Base-by-base conservation (phyloP, 2,113 vertebrate genomes). In the Crotophaga sulcirostris region DNA sequence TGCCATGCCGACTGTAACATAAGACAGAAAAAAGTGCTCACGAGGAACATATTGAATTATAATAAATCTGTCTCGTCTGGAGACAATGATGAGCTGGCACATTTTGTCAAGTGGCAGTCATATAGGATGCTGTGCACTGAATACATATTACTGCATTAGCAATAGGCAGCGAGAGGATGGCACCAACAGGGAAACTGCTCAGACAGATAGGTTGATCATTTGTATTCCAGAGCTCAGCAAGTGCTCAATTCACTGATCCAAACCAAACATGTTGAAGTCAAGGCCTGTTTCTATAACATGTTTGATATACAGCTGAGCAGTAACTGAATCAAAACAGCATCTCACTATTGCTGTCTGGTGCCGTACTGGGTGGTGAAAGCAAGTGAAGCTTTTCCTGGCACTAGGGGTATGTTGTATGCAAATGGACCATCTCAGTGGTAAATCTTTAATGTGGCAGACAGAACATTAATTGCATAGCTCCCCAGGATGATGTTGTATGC, bases 41-140 rank as follows among this genome's bases (percentile, higher is more conserved):
- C 3, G 36, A 97, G 94, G 96, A 97, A 97, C 96, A 97, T 97
- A 98, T 97, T 97, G 97, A 98, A 97, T 97, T 96, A 97, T 97
- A 97, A 97, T 97, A 97, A 98, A 97, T 97, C 96, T 97, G 95
- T 97, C 97, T 97, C 34, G 95, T 96, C 96, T 97, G 95, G 94
- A 97, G 96, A 97, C 95, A 96, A 97, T 97, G 97, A 97, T 97
- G 96, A 97, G 96, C 96, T 96, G 97, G 97, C 97, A 97, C 94
- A 97, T 96, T 97, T 98, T 97, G 95, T 97, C 96, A 96, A 97
- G 97, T 97, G 96, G 97, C 91, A 97, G 97, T 90, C 97, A 93
- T 96, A 96, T 69, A 95, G 95, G 93, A 94, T 93, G 92, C 93
- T 97, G 97, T 97, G 95, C 70, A 64, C 96, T 96, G 97, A 97